These are phyloP conservation scores for Turritopsis dohrnii DNA, from an alignment of 30 jellyfish, hydroid and myxozoan species.

Conservation along the genomic window DNA sequence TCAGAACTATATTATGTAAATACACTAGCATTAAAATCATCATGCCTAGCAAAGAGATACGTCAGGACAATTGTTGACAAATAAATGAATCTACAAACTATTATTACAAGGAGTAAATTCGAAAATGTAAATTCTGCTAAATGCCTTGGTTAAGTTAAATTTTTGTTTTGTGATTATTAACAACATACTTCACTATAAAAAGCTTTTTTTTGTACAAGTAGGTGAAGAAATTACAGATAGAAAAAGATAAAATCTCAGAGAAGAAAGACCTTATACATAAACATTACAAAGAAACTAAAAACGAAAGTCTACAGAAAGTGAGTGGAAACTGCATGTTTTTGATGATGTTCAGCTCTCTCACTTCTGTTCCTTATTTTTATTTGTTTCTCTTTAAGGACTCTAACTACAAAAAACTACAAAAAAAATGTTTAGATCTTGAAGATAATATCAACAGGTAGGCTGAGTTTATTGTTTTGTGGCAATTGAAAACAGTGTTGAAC, in stretches of 20 bases:
- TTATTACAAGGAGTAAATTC: too few species aligned
- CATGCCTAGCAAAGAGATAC: too few species aligned
- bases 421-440: not conserved
- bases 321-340: not conserved
- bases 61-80: too few species aligned
- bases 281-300: constrained; percentile 12
- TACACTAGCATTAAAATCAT: too few species aligned
- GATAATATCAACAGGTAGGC: not conserved
- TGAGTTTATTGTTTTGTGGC: not conserved
- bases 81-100: too few species aligned
- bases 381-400: not conserved
- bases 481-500: too few species aligned
- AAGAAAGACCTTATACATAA: constrained; percentile 8
- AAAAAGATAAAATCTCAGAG: constrained; percentile 2
- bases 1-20: too few species aligned
- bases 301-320: constrained; percentile 21
- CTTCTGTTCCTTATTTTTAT: too few species aligned
- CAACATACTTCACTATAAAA: not conserved
- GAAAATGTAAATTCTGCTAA: too few species aligned
- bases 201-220: not conserved
- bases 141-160: too few species aligned
- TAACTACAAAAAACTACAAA: not conserved
- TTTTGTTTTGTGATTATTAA: too few species aligned
- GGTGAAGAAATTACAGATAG: constrained; percentile 13
- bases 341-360: too few species aligned